Base-by-base conservation (phyloP, 2,888 invertebrate species). In the Lymantria dispar region DNA sequence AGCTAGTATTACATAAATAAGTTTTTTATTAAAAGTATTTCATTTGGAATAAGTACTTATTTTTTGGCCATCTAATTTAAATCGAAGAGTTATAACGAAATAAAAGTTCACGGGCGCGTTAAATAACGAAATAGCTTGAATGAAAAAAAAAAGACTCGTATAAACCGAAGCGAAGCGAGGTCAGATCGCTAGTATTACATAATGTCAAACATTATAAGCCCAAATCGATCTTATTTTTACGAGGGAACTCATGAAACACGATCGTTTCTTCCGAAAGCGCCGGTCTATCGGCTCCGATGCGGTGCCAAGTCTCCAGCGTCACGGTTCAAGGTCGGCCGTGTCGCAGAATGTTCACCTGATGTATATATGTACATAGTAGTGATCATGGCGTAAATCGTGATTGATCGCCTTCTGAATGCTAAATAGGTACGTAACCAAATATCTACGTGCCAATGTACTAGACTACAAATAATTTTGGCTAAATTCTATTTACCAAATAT, bases 241-340 rank as follows among this genome's bases (percentile, higher is more conserved):
- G 50, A 59, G 45, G 51, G 41, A 51, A 54, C 48, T 54, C 55
- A 65, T 62, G 59, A 64, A 66, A 66, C 68, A 58, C 58, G 56
- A 61, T 54, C 60, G 63, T 65, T 66, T 60, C 61, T 54, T 62
- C 57, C 52, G 59, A 57, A 62, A 68, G 64, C 69, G 55, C 50
- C 52, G 56, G 61, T 69, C 68, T 67, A 74, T 60, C 48, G 56
- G 51, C 30, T 52, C 56, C 58, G 59, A 63, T 68, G 65, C 58
- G 61, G 68, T 73, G 75, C 72, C 78, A 77, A 75, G 67, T 68
- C 65, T 64, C 63, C 58, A 66, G 58, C 49, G 56, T 45, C 43
- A 14, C 49, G 68, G 80, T 83, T 82, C 82, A 82, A 76, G 83
- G 82, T 52, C 72, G 74, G 68, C 36, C 70, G 70, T 62, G 57